Percentiles rank a stretch among this genome's conserved stretches.
These are phyloP conservation scores for Ectropis grisescens DNA, from an alignment of 1,140 invertebrate genomes.

Conservation along the genomic window DNA sequence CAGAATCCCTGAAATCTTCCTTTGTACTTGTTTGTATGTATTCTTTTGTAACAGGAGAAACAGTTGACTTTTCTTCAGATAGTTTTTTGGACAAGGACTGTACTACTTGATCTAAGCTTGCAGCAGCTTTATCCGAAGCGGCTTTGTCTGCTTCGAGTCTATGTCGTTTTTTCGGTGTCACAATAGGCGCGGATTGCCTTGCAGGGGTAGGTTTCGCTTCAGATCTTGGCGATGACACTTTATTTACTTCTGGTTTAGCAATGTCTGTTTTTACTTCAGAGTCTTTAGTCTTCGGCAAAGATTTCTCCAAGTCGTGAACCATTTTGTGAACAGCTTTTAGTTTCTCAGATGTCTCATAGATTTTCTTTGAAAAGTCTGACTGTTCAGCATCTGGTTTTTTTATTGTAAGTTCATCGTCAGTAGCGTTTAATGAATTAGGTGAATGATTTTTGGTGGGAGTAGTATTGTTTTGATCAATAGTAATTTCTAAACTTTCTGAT, in stretches of 20 bases:
- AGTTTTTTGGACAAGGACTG: constrained; percentile 64
- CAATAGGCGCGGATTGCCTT: constrained; percentile 54
- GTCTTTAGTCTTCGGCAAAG: constrained; percentile 59
- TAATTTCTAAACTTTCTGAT: constrained; percentile 7
- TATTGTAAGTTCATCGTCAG: constrained; percentile 49
- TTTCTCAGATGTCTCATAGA: constrained; percentile 66
- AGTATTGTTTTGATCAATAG: constrained; percentile 16
- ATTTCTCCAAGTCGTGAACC: constrained; percentile 65
- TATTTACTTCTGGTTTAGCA: constrained; percentile 38
- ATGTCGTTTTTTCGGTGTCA: constrained; percentile 72
- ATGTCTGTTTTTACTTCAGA: constrained; percentile 35
- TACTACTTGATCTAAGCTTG: constrained; percentile 59
- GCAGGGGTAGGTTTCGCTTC: constrained; percentile 49
- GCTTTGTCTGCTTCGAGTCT: constrained; percentile 61
- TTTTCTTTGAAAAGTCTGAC: constrained; percentile 65
- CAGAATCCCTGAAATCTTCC: constrained; percentile 19
- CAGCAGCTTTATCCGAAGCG: constrained; percentile 24
- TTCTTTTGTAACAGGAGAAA: constrained; percentile 26
- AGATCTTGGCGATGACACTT: constrained; percentile 44
- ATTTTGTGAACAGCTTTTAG: constrained; percentile 66
- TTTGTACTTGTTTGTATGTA: too few relatives aligned
- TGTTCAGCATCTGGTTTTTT: constrained; percentile 55
- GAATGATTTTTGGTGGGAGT: constrained; percentile 16
- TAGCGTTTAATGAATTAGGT: constrained; percentile 24
- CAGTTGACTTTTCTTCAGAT: constrained; percentile 47